phyloP scores from a whole-genome alignment of 2,113 vertebrate genomes.

The Plectropomus leopardus region DNA sequence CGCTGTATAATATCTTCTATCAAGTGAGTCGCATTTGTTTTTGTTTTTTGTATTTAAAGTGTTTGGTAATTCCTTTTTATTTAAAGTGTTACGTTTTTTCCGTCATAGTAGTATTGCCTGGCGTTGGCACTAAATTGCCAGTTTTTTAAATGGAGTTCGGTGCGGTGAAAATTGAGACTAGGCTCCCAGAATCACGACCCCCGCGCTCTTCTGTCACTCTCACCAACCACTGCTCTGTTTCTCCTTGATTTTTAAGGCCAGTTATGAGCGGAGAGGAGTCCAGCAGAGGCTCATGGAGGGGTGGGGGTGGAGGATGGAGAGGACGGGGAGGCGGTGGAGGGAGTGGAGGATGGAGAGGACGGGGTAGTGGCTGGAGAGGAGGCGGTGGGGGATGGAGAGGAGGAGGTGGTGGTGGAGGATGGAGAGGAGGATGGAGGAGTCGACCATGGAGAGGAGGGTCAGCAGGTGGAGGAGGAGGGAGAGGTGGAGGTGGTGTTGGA shows the following conservation, averaged over 20 bases:
- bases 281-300: constrained; percentile 77
- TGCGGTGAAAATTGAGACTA: neutral
- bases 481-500: constrained; percentile 25
- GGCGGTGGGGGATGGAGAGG: constrained; percentile 34
- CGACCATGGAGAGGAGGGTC: no score
- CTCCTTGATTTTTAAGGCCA: neutral
- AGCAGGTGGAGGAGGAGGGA: neutral
- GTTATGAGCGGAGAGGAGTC: constrained; percentile 75
- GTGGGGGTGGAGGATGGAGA: constrained; percentile 62
- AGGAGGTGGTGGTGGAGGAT: neutral
- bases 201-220: neutral
- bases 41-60: no score
- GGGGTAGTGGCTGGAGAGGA: constrained; percentile 18
- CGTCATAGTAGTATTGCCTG: no score
- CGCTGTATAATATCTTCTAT: no score
- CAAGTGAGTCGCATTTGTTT: neutral
- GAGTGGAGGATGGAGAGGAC: constrained; percentile 49
- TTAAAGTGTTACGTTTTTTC: no score
- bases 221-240: neutral
- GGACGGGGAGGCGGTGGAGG: constrained; percentile 37
- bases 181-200: no score
- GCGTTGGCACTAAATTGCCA: neutral
- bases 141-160: neutral
- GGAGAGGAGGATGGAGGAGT: constrained; percentile 27
- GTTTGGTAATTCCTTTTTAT: no score